Conservation (phyloP, 1,140 invertebrate genomes). For the Hyles euphorbiae region DNA sequence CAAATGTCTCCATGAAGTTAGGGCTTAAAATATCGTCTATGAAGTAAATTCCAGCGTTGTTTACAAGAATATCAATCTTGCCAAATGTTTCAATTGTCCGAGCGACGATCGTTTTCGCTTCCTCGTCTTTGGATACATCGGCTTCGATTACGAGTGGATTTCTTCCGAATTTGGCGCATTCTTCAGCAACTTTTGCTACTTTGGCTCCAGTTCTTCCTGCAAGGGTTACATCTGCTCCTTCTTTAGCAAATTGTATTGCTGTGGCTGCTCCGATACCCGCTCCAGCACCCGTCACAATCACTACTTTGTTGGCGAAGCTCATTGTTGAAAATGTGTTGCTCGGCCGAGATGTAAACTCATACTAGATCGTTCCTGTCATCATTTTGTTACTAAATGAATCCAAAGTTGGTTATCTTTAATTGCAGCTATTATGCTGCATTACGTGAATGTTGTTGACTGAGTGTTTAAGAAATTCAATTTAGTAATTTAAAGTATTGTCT, state of each 20-base stretch:
- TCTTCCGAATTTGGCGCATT: conserved; percentile 5
- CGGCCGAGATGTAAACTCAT: not conserved
- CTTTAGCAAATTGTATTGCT: conserved; percentile 10
- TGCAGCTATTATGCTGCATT: too few relatives aligned
- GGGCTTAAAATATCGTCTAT: not conserved
- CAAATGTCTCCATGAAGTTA: not conserved
- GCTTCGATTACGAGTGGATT: conserved; percentile 6
- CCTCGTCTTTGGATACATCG: conserved; percentile 6
- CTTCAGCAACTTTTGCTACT: conserved; percentile 1
- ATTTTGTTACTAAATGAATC: too few relatives aligned
- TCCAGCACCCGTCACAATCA: conserved; percentile 12
- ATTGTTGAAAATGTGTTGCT: not conserved
- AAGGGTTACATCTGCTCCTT: conserved; percentile 10
- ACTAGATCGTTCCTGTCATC: not conserved
- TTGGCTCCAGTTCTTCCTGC: conserved; percentile 10
- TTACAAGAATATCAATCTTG: conserved; percentile 6
- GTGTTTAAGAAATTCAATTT: too few relatives aligned
- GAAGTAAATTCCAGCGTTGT: conserved; percentile 8
- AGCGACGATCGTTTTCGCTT: conserved; percentile 1
- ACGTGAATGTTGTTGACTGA: too few relatives aligned
- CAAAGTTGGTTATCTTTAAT: too few relatives aligned
- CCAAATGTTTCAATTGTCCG: conserved; percentile 7
- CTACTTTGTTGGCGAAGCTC: conserved; percentile 16
- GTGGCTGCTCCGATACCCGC: conserved; percentile 14
- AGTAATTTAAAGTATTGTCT: too few relatives aligned